Conservation (phyloP, 2,888 invertebrate genomes). For the Drosophila phalerata region DNA sequence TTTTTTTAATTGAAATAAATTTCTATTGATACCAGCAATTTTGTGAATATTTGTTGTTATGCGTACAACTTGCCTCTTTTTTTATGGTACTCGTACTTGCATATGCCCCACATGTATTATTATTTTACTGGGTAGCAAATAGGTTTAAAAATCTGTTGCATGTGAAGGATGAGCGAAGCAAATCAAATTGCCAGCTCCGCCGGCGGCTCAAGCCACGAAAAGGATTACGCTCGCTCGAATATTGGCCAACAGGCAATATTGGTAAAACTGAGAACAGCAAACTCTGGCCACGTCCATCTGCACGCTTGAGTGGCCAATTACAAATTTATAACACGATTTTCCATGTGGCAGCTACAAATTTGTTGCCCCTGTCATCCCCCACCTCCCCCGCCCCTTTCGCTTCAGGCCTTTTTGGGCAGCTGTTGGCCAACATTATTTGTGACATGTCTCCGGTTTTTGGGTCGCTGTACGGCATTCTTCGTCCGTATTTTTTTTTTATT, state of each 20-base stretch:
- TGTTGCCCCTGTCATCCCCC: conserved; percentile 8
- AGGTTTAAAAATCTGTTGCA: conserved; percentile 5
- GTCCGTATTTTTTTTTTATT: conserved; percentile 4
- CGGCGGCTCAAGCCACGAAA: conserved; percentile 23
- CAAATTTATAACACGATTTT: conserved; percentile 72
- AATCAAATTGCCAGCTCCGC: conserved; percentile 34
- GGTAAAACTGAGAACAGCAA: conserved; percentile 18
- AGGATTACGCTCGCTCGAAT: conserved; percentile 30
- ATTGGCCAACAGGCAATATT: conserved; percentile 19
- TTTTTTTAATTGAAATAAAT: too few relatives aligned
- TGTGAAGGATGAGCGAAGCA: conserved; percentile 6
- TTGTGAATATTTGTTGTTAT: too few relatives aligned
- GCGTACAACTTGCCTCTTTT: too few relatives aligned
- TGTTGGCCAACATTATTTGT: conserved; percentile 38
- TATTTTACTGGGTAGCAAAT: not conserved
- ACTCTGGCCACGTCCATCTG: conserved; percentile 29
- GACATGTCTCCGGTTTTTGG: conserved; percentile 29
- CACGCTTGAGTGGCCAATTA: conserved; percentile 68
- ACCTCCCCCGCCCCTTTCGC: not conserved
- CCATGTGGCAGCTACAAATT: conserved; percentile 51
- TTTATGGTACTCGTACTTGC: too few relatives aligned
- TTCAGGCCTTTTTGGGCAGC: conserved; percentile 4
- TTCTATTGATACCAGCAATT: too few relatives aligned
- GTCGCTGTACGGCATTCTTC: conserved; percentile 21
- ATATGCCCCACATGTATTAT: not conserved